Conservation (phyloP, 1,140 invertebrate species). For the Phymastichus coffea region DNA sequence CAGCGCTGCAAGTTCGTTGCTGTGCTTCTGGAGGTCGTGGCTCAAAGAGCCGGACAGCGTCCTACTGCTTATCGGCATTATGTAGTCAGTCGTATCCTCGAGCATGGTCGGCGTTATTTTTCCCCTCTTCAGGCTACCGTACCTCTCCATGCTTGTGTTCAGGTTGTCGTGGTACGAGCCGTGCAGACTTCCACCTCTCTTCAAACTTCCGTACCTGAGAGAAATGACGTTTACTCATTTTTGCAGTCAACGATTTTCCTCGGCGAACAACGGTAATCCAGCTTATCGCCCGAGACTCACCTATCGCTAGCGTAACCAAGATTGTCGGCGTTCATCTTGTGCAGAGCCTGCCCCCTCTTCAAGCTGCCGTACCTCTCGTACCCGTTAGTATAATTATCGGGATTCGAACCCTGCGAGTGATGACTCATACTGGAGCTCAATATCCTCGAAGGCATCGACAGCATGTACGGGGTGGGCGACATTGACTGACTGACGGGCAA, state of each 20-base stretch:
- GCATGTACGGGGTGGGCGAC: slow-evolving; percentile 56
- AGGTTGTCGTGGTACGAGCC: slow-evolving; percentile 51
- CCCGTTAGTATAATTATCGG: slow-evolving; percentile 45
- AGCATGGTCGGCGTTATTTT: slow-evolving; percentile 48
- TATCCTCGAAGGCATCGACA: slow-evolving; percentile 52
- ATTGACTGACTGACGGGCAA: slow-evolving; percentile 42
- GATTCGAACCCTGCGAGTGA: slow-evolving; percentile 58
- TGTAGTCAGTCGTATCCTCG: slow-evolving; percentile 50
- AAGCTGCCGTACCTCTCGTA: slow-evolving; percentile 15
- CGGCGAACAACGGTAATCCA: background rate
- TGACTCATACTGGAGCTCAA: slow-evolving; percentile 53
- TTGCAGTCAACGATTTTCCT: background rate
- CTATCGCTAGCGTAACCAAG: slow-evolving; percentile 15
- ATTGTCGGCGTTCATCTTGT: slow-evolving; percentile 17
- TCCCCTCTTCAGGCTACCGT: slow-evolving; percentile 47
- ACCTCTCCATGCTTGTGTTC: slow-evolving; percentile 44
- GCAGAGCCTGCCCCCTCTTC: slow-evolving; percentile 1
- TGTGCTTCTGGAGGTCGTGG: slow-evolving; percentile 52
- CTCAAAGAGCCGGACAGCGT: slow-evolving; percentile 51
- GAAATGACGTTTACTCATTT: slow-evolving; percentile 26
- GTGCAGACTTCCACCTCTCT: slow-evolving; percentile 49
- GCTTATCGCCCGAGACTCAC: background rate
- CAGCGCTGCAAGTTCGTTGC: slow-evolving; percentile 50
- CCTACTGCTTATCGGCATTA: slow-evolving; percentile 51
- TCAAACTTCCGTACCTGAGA: slow-evolving; percentile 51